phyloP scores from a whole-genome alignment of 2,113 vertebrate species.

The Mastomys natalensis region DNA sequence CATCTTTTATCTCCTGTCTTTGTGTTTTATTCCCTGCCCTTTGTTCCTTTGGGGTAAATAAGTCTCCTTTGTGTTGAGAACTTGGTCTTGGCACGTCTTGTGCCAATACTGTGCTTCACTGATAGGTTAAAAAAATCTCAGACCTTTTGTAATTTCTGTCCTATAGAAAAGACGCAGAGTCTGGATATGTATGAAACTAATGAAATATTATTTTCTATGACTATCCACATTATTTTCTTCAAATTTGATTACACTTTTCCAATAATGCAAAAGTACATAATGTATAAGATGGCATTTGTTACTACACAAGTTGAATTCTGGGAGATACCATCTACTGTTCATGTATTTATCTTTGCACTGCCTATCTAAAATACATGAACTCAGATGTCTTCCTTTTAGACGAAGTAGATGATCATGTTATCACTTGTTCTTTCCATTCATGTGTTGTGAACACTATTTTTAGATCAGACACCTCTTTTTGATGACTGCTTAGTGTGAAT shows the following conservation, averaged over 20 bases:
- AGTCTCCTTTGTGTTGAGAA: too few species aligned
- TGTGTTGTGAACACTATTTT: not conserved
- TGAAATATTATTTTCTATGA: not conserved
- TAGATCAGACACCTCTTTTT: conserved; percentile 13
- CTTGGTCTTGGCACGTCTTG: too few species aligned
- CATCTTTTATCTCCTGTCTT: too few species aligned
- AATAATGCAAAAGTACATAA: not conserved
- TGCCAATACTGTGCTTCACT: not conserved
- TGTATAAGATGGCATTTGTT: not conserved
- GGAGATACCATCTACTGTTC: not conserved
- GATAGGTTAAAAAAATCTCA: not conserved
- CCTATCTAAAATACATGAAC: not conserved
- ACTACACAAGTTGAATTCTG: not conserved
- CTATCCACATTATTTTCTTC: not conserved
- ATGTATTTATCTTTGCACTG: not conserved
- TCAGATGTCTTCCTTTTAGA: conserved; percentile 46
- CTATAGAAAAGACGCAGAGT: not conserved
- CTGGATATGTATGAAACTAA: not conserved
- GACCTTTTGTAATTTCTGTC: not conserved
- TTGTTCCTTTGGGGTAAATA: too few species aligned
- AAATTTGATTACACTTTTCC: not conserved
- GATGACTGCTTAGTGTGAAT: not conserved
- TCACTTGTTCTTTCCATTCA: not conserved
- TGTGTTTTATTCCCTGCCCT: too few species aligned
- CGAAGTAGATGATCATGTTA: not conserved